Evolutionary conservation across 2,888 invertebrate genomes (phyloP).

Genomic region (Drosophila fulvimacula): DNA sequence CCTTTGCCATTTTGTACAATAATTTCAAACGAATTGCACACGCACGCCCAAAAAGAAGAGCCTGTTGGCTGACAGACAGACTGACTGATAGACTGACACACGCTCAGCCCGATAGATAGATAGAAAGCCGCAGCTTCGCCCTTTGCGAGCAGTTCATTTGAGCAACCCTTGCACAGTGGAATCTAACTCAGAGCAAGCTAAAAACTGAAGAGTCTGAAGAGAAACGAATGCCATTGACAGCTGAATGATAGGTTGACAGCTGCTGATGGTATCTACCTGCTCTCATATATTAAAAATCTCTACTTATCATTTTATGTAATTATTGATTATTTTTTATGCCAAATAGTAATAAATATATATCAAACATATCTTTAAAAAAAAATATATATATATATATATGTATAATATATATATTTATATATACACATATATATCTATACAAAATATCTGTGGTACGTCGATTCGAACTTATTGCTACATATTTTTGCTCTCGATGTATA

Average conservation of each 20-base stretch:
- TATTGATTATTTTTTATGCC: not conserved
- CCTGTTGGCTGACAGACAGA: slow-evolving; percentile 13
- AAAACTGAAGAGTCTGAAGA: not conserved
- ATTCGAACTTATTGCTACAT: no score
- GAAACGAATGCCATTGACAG: slow-evolving; percentile 2
- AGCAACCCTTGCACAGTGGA: slow-evolving; percentile 21
- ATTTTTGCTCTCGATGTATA: no score
- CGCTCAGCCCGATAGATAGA: slow-evolving; percentile 10
- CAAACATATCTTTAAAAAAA: no score
- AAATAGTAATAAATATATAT: no score
- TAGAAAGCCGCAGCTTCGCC: slow-evolving; percentile 14
- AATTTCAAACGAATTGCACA: slow-evolving; percentile 39
- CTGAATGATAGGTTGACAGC: slow-evolving; percentile 2
- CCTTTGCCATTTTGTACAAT: slow-evolving; percentile 58
- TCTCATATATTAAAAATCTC: not conserved
- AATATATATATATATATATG: no score
- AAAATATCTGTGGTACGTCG: no score
- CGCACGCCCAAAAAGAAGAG: slow-evolving; percentile 5
- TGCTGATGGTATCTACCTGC: not conserved
- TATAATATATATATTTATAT: no score
- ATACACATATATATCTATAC: no score
- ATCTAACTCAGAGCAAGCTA: not conserved
- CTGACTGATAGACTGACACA: slow-evolving; percentile 2
- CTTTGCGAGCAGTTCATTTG: slow-evolving; percentile 8
- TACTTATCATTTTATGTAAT: not conserved